Percentiles rank a stretch among this genome's conserved stretches.
phyloP scores from a whole-genome alignment of 2,888 invertebrate species.

The Choristoneura rosaceana region DNA sequence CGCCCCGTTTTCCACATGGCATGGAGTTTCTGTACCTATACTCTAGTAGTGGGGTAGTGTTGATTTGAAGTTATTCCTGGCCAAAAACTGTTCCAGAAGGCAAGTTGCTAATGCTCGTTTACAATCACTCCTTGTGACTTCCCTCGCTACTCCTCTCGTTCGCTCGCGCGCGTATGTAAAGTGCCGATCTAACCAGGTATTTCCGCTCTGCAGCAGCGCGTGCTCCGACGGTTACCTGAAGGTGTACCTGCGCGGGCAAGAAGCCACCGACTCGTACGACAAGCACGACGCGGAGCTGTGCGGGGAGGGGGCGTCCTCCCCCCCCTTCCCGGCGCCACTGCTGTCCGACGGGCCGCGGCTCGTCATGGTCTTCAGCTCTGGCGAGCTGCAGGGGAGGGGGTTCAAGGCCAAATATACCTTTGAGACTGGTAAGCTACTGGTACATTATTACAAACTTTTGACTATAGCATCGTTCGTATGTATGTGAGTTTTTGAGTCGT shows the following conservation, averaged over 20 bases:
- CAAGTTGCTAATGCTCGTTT: no score
- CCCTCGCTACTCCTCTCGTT: no score
- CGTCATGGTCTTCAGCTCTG: conserved; percentile 97
- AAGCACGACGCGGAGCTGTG: conserved; percentile 97
- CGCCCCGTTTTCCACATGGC: no score
- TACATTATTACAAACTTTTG: no score
- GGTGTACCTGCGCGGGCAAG: conserved; percentile 96
- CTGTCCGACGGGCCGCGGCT: conserved; percentile 96
- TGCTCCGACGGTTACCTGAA: conserved; percentile 96
- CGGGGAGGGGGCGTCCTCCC: conserved; percentile 86
- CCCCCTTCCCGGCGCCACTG: conserved; percentile 90
- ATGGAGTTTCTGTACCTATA: no score
- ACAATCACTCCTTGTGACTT: no score
- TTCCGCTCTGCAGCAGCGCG: conserved; percentile 68
- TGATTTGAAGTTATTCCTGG: no score
- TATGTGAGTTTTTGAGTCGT: no score
- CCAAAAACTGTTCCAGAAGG: no score
- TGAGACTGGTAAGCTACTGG: conserved; percentile 89
- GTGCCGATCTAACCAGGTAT: background rate
- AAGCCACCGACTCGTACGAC: conserved; percentile 96
- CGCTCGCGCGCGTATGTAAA: no score
- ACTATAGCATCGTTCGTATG: no score
- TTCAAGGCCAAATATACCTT: conserved; percentile 95
- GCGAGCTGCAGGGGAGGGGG: conserved; percentile 94
- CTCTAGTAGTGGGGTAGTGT: no score